Percentiles rank a stretch among this genome's conserved stretches.
These are phyloP conservation scores for Drosophila baimaii DNA, from an alignment of 1,140 invertebrate genomes.

Conservation along the genomic window DNA sequence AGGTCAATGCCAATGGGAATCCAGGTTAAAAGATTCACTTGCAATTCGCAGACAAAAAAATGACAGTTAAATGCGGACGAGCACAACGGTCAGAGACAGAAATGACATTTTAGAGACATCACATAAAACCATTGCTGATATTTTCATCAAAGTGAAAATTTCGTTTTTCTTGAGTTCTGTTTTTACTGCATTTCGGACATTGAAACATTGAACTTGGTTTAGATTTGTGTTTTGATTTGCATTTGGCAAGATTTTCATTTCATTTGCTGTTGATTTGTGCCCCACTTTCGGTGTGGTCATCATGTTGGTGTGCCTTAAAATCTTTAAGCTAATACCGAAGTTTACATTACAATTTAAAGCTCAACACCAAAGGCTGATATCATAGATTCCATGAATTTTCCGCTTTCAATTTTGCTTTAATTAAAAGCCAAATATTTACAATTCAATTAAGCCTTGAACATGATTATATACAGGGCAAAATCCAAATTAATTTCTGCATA, in stretches of 20 bases:
- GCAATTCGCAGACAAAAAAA: no score
- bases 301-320: not conserved
- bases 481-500: constrained; percentile 16
- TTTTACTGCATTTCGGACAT: not conserved
- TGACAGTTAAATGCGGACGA: not conserved
- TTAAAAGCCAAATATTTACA: constrained; percentile 17
- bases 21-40: no score
- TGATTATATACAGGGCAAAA: constrained; percentile 1
- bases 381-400: not conserved
- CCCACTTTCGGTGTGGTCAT: not conserved
- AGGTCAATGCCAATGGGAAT: not conserved
- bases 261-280: not conserved
- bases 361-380: not conserved
- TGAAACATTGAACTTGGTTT: not conserved
- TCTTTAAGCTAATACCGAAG: not conserved
- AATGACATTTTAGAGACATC: not conserved
- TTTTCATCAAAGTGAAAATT: not conserved
- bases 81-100: not conserved
- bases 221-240: not conserved
- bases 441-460: constrained; percentile 10
- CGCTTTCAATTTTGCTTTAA: not conserved
- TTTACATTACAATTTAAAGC: constrained; percentile 5
- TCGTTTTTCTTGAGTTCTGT: not conserved
- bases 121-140: not conserved
- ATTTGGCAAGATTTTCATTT: not conserved